Base-by-base conservation (phyloP, 2,797 vertebrate genomes). In the Aselliscus stoliczkanus region DNA sequence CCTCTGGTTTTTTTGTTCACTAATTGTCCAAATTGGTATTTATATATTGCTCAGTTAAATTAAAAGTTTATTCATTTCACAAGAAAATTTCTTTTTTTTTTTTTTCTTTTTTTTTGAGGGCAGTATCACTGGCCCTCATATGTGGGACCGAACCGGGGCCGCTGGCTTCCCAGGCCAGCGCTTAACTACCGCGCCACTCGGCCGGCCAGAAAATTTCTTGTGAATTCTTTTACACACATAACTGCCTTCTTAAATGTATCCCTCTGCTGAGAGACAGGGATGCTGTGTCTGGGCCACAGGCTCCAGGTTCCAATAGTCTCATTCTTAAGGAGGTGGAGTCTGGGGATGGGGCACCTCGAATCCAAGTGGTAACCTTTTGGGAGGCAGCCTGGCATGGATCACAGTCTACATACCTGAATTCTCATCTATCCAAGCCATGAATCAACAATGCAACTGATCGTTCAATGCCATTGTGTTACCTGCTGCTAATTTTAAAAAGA, bases 21-120 rank as follows among this genome's bases (percentile, higher is more conserved):
- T 96, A 39, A 93, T 96, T 93, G 20, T 76, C 58, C 76, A 79
- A 95, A 84, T 64, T 83, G 77, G 60, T 23, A 90, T 88, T 94
- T 86, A 65, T 81, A 29, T 70, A 85, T 87, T 92, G 67, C 75
- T 94, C 54, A 42, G 81, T 86, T 88, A 76, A 91, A 80, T 93
- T 93, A 90, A 93, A 92, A 90, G 25, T 82, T 94, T 88, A 47
- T 29, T 72, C 70, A 34, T 90, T 92, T 93, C 92, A 80, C 25
- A 37, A 60, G 75, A 77, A 84, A 75, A 67, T 88, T 62, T 83
- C n/a, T n/a, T n/a, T n/a, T n/a, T n/a, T n/a, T n/a, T n/a, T n/a
- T n/a, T n/a, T n/a, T n/a, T n/a, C n/a, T n/a, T n/a, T n/a, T n/a
- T n/a, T n/a, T n/a, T n/a, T n/a, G n/a, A n/a, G n/a, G n/a, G n/a